Percentiles rank a stretch among this genome's conserved stretches.
Conservation (phyloP, 2,797 vertebrate species). For the Odontamblyopus lacepedii region DNA sequence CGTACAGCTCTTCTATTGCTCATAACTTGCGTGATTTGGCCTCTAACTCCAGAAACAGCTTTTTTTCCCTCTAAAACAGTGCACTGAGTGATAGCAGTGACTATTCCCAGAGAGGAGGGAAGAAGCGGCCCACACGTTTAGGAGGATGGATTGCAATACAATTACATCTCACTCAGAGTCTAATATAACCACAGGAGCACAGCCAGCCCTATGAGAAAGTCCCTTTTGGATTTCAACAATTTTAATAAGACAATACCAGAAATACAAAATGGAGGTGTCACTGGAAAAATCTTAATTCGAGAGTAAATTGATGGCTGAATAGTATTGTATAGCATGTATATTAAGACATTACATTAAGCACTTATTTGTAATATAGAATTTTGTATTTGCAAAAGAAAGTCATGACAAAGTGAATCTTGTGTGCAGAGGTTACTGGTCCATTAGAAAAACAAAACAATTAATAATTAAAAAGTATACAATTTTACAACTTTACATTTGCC, state of each 20-base stretch:
- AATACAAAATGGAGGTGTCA: background rate
- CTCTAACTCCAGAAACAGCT: slow-evolving; percentile 13
- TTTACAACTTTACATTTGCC: no score
- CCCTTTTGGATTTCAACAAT: slow-evolving; percentile 12
- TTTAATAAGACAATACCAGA: background rate
- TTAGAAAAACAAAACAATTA: no score
- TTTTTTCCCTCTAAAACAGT: slow-evolving; percentile 10
- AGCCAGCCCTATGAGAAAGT: slow-evolving; percentile 32
- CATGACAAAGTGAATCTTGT: no score
- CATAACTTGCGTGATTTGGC: slow-evolving; percentile 4
- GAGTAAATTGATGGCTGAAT: background rate
- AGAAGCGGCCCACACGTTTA: slow-evolving; percentile 56
- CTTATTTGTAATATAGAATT: no score
- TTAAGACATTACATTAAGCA: background rate
- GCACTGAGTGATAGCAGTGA: slow-evolving; percentile 32
- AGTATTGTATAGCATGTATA: no score
- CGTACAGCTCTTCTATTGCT: background rate
- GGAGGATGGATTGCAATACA: slow-evolving; percentile 42
- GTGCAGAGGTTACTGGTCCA: no score
- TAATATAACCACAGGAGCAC: slow-evolving; percentile 48
- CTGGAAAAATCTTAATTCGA: background rate
- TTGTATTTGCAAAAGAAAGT: no score
- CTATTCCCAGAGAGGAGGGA: slow-evolving; percentile 53
- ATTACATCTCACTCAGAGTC: slow-evolving; percentile 49
- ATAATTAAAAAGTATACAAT: no score